Evolutionary conservation across 2,797 vertebrate species (phyloP), one percentile per base, ranked within the genome.

Genomic region (Threskiornis aethiopicus): DNA sequence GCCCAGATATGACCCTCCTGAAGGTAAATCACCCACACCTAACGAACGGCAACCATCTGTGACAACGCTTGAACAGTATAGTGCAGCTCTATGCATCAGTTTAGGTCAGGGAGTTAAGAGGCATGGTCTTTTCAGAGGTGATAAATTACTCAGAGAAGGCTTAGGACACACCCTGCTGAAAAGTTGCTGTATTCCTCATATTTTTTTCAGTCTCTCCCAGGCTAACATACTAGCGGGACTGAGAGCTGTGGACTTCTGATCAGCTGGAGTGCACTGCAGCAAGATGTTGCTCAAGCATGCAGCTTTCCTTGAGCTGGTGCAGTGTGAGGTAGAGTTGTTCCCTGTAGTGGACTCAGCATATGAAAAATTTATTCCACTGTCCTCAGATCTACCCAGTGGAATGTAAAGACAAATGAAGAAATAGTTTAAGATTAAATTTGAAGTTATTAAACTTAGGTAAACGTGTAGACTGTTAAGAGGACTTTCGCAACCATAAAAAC

Each of bases 301-400:
- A 71, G 64, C 35, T 42, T 61, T 85, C 49, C 58, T 51, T 52
- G 33, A 75, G 67, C 37, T 83, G 58, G 31, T 90, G 75, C 87
- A 66, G 71, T 17, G 11, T n/a, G 49, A 95, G 70, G 46, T 59
- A 62, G 67, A 70, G 29, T n/a, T 84, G 44, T 64, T 90, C 84
- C 47, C 49, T 65, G 62, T 8, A 42, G 41, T 10, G 28, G 51
- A 64, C 65, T 64, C 64, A 57, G 59, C 83, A 62, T 37, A 65
- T 62, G 49, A 89, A 94, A 90, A 51, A 91, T 55, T 61, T 67
- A 90, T 92, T 90, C 33, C 41, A 29, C 37, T 89, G 42, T 42
- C 78, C 57, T 94, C 73, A 83, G 47, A 84, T 52, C 75, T 90
- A 66, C 81, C 33, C 57, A 33, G 19, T 39, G 17, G 33, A 67